A percentile compares a stretch with the other conserved stretches of the same genome.
Conservation (phyloP, 2,113 vertebrate genomes). For the Sminthopsis crassicaudata region DNA sequence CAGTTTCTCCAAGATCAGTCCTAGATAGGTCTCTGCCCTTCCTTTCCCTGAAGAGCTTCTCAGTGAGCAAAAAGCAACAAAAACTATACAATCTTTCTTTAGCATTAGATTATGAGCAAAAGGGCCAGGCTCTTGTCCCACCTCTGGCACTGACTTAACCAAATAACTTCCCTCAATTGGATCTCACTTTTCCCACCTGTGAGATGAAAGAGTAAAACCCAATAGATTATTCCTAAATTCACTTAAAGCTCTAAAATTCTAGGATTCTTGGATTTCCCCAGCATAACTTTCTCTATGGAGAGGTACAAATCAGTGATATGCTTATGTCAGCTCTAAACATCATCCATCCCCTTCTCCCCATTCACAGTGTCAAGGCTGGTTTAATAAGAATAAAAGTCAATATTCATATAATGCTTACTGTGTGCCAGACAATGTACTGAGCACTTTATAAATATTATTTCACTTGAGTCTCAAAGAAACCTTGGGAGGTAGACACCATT, state of each 20-base stretch:
- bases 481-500: not conserved
- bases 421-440: not conserved
- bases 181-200: not conserved
- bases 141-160: not conserved
- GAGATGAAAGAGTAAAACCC: not conserved
- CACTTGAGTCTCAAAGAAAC: not conserved
- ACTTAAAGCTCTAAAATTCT: not conserved
- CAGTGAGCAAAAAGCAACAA: not conserved
- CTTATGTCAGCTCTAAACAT: not conserved
- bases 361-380: not conserved
- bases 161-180: not conserved
- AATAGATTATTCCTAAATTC: not conserved
- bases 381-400: not conserved
- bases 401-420: not conserved
- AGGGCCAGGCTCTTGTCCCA: not conserved
- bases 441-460: not conserved
- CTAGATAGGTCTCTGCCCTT: not conserved
- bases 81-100: not conserved
- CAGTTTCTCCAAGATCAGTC: not conserved
- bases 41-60: not conserved
- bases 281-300: not conserved
- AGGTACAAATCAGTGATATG: not conserved
- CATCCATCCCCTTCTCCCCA: not conserved
- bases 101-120: not conserved
- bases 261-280: not conserved